Conservation (phyloP, 1,140 invertebrate species). For the Drosophila prosaltans region DNA sequence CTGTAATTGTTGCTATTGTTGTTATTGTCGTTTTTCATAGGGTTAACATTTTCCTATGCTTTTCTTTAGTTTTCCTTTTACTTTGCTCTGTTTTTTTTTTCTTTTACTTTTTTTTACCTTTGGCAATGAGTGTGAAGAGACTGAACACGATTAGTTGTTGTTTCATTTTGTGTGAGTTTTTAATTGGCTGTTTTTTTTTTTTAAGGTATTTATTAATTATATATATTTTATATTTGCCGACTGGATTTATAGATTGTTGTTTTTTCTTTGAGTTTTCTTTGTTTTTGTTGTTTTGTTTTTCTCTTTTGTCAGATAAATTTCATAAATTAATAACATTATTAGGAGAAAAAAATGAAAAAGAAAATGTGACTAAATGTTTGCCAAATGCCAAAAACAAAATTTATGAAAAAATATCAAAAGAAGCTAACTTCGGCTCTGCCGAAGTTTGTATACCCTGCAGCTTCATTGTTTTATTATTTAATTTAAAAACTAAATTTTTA, state of each 20-base stretch:
- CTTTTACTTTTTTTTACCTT: conserved; percentile 52
- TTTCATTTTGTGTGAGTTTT: conserved; percentile 50
- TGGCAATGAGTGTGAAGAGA: conserved; percentile 58
- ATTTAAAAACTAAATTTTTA: no score
- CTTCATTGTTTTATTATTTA: no score
- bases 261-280: neutral
- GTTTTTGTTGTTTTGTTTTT: no score
- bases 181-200: conserved; percentile 13
- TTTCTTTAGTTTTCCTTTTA: conserved; percentile 6
- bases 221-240: neutral
- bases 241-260: neutral
- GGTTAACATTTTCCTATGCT: neutral
- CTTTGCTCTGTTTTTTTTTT: neutral
- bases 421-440: no score
- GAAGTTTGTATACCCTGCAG: no score
- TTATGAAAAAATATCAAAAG: no score
- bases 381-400: no score
- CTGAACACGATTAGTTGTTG: conserved; percentile 54
- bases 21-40: neutral
- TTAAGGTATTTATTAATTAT: neutral
- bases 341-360: no score
- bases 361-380: no score
- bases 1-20: conserved; percentile 8
- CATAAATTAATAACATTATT: no score
- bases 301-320: no score